Conservation (phyloP, 2,888 invertebrate genomes). For the Eristalis pertinax region DNA sequence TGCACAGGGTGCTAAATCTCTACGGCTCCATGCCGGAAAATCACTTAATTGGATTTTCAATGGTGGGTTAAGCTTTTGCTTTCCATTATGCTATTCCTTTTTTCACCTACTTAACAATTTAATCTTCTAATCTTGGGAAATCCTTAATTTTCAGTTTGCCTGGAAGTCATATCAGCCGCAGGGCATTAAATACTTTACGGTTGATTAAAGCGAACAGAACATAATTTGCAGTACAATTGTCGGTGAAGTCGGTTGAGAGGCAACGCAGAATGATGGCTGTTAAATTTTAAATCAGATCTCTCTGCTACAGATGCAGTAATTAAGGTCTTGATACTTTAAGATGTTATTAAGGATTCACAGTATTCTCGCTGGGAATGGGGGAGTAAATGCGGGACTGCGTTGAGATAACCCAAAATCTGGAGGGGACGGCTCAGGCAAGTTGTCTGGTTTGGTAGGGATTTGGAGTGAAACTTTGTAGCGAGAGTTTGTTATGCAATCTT, state of each 20-base stretch:
- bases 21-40: conserved; percentile 17
- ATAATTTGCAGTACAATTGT: conserved; percentile 43
- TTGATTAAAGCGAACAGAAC: conserved; percentile 57
- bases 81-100: background rate
- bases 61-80: conserved; percentile 28
- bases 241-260: background rate
- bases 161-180: conserved; percentile 26
- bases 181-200: conserved; percentile 51
- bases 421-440: background rate
- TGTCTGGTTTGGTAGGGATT: background rate
- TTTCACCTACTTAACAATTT: conserved; percentile 32
- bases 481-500: background rate
- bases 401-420: background rate
- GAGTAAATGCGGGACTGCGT: background rate
- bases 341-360: conserved; percentile 48
- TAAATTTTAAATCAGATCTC: conserved; percentile 49
- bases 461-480: background rate
- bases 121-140: conserved; percentile 39
- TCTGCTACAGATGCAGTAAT: conserved; percentile 50
- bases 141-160: conserved; percentile 13
- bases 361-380: background rate
- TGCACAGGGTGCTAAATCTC: background rate
- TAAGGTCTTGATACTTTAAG: conserved; percentile 56
- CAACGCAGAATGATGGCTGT: conserved; percentile 8
- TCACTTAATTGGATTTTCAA: conserved; percentile 62